A percentile compares a stretch with the other conserved stretches of the same genome.
phyloP scores from a whole-genome alignment of 2,797 vertebrate species.

The Anguilla marmorata region DNA sequence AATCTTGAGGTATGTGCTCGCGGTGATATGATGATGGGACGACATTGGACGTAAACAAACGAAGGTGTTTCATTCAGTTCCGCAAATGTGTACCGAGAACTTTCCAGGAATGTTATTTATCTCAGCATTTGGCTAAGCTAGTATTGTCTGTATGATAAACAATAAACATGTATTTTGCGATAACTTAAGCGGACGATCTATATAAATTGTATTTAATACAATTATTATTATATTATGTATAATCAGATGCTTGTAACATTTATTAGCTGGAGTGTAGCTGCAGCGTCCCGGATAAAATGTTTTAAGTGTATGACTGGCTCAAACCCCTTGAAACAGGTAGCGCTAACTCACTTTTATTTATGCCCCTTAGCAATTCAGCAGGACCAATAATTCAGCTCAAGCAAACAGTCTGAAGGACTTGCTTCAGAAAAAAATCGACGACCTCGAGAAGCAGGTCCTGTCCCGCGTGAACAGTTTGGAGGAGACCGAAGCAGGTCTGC shows the following conservation, averaged over 20 bases:
- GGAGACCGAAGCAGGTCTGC: constrained; percentile 83
- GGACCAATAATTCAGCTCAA: constrained; percentile 90
- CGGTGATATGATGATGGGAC: background rate
- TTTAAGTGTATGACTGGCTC: background rate
- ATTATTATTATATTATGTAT: background rate
- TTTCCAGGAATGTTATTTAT: constrained; percentile 12
- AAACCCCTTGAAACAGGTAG: background rate
- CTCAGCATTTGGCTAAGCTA: constrained; percentile 2
- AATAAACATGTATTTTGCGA: constrained; percentile 19
- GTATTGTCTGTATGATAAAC: constrained; percentile 27
- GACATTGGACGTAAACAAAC: background rate
- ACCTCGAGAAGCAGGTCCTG: constrained; percentile 93
- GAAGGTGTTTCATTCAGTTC: background rate
- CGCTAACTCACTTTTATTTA: constrained; percentile 12
- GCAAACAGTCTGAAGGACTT: constrained; percentile 91
- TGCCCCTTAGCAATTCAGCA: constrained; percentile 85
- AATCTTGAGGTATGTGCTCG: constrained; percentile 84
- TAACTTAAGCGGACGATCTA: constrained; percentile 38
- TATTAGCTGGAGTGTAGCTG: background rate
- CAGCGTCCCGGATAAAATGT: background rate
- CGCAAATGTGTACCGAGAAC: background rate
- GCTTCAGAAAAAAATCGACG: constrained; percentile 94
- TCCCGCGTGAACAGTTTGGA: constrained; percentile 93
- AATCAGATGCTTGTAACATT: background rate
- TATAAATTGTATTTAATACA: constrained; percentile 38